Evolutionary conservation across 2,113 vertebrate genomes (phyloP), one percentile per base, ranked within the genome.

Genomic region (Apodemus sylvaticus): DNA sequence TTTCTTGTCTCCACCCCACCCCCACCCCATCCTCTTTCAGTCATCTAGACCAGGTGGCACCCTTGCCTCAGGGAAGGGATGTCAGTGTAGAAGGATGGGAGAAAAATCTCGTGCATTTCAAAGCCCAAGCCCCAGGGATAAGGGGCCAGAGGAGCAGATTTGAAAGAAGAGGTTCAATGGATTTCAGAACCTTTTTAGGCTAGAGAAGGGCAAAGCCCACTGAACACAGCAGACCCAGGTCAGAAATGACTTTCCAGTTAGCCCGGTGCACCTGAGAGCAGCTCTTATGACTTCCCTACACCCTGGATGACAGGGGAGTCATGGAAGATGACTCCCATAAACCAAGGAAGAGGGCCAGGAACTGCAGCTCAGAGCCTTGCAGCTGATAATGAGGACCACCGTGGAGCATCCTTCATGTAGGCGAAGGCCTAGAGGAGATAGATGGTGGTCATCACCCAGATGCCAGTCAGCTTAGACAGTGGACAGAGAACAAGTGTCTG

Each of bases 21-120:
- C n/a, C 82, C 58, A 20, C 7, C 26, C 13, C 8, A 4, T 13
- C 26, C 48, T 51, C 70, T 31, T 83, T 91, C 86, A 81, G 55
- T 83, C 87, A 53, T 14, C 58, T 68, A 34, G 88, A 88, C 79
- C 96, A 93, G 90, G 95, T 89, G 96, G 85, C 78, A 78, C 78
- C 74, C 48, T 97, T 45, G 20, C 96, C 93, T 95, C 19, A 2
- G 93, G 96, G 92, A 81, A 90, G 60, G 29, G 22, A 53, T 70
- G 71, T 96, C 95, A 73, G 60, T 34, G 55, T 31, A 88, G 90
- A 93, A 94, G 77, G 78, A 96, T 39, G 89, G 90, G 91, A 62
- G n/a, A n/a, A 90, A 77, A 86, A 68, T 48, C 58, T 87, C 76
- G 22, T 58, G 79, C 66, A 73, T 85, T 94, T 92, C 90, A 79